Percentiles rank a stretch among this genome's conserved stretches.
These are phyloP conservation scores for Xylophagus ater DNA, from an alignment of 2,888 invertebrate species.

Conservation along the genomic window DNA sequence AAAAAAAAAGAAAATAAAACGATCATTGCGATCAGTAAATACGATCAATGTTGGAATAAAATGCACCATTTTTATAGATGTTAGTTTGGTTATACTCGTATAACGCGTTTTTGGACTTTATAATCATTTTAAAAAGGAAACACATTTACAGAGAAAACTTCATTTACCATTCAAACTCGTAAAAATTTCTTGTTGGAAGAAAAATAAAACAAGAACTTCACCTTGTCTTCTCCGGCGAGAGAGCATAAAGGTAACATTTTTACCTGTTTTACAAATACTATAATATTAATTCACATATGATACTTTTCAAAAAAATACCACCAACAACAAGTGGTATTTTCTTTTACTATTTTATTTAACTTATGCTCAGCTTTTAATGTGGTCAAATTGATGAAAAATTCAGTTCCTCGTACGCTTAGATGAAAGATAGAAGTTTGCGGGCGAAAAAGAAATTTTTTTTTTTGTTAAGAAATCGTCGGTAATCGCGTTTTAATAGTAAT, in stretches of 20 bases:
- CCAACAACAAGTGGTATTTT: neutral
- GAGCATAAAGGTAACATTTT: conserved; percentile 4
- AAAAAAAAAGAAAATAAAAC: too few species aligned
- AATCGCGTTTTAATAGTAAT: conserved; percentile 15
- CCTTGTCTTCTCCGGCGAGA: conserved; percentile 4
- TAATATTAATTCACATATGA: too few species aligned
- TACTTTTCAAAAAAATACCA: too few species aligned
- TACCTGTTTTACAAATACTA: too few species aligned
- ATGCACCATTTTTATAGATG: too few species aligned
- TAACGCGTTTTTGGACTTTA: conserved; percentile 8
- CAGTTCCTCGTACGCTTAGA: conserved; percentile 19
- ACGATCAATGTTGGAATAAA: too few species aligned
- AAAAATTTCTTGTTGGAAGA: too few species aligned
- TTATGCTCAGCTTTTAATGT: conserved; percentile 13
- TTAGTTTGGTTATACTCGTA: conserved; percentile 3
- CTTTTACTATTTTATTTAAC: neutral
- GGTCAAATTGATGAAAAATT: conserved; percentile 14
- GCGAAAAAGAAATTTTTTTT: neutral
- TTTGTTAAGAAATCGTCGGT: neutral
- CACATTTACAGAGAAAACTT: too few species aligned
- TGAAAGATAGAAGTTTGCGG: conserved; percentile 16
- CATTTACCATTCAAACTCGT: too few species aligned
- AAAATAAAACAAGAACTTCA: conserved; percentile 5
- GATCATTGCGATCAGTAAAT: too few species aligned
- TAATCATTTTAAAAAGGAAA: too few species aligned